Evolutionary conservation across 2,113 vertebrate species (phyloP).

Genomic region (Cairina moschata): DNA sequence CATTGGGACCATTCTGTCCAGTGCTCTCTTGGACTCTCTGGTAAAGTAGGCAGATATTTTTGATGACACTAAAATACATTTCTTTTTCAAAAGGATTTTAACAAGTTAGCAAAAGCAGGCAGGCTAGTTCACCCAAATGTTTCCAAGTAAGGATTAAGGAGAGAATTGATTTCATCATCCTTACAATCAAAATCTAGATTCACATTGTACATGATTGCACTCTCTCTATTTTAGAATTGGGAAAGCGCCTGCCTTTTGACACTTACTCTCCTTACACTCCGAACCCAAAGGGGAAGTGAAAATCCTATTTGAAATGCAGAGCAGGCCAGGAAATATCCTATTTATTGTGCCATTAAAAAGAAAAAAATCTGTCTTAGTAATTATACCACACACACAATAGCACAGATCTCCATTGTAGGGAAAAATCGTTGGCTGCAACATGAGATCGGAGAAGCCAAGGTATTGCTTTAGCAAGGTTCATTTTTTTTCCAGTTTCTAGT

Average conservation of each 20-base stretch:
- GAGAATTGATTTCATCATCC: conserved; percentile 42
- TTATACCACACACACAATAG: conserved; percentile 65
- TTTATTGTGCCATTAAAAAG: conserved; percentile 60
- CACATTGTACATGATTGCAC: conserved; percentile 11
- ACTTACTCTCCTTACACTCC: conserved; percentile 47
- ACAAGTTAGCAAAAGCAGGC: background rate
- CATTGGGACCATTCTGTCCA: background rate
- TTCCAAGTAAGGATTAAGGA: conserved; percentile 37
- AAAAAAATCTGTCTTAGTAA: conserved; percentile 36
- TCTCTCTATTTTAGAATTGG: conserved; percentile 38
- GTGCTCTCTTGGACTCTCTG: background rate
- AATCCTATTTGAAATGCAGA: conserved; percentile 52
- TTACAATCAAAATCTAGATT: conserved; percentile 34
- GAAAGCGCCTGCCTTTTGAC: conserved; percentile 64
- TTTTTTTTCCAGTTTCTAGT: conserved; percentile 9
- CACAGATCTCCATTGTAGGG: conserved; percentile 45
- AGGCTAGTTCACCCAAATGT: background rate
- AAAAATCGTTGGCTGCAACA: conserved; percentile 45
- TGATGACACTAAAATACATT: background rate
- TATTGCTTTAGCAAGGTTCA: conserved; percentile 27
- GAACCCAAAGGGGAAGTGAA: conserved; percentile 67
- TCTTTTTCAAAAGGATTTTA: background rate
- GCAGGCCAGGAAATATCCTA: conserved; percentile 71
- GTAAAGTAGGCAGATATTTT: background rate
- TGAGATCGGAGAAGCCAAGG: conserved; percentile 26